phyloP scores from a whole-genome alignment of 1,140 invertebrate species.

The Listronotus oregonensis region DNA sequence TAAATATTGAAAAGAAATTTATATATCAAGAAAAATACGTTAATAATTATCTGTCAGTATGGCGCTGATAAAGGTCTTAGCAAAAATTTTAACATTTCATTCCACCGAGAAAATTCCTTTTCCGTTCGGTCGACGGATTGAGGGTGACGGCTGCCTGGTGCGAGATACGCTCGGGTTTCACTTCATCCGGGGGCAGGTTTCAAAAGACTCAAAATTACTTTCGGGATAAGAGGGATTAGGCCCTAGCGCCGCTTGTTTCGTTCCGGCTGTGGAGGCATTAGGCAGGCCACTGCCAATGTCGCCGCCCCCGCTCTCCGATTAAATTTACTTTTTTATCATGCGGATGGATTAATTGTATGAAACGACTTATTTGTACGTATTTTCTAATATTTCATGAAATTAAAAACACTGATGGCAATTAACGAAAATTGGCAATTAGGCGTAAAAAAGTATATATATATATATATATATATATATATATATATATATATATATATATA shows the following conservation, averaged over 20 bases:
- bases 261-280: constrained; percentile 49
- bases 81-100: constrained; percentile 32
- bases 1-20: constrained; percentile 2
- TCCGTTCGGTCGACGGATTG: constrained; percentile 17
- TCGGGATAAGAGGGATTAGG: constrained; percentile 58
- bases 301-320: constrained; percentile 34
- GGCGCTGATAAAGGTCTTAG: constrained; percentile 27
- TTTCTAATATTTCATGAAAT: too few species aligned
- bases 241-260: constrained; percentile 55
- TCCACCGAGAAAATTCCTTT: constrained; percentile 31
- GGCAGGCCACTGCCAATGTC: constrained; percentile 47
- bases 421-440: too few species aligned
- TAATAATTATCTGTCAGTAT: constrained; percentile 33
- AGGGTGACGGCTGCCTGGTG: constrained; percentile 36
- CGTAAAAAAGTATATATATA: too few species aligned
- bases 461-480: too few species aligned
- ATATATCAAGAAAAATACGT: constrained; percentile 21
- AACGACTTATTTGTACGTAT: background rate
- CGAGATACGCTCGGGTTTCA: constrained; percentile 55
- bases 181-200: constrained; percentile 56
- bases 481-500: too few species aligned
- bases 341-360: constrained; percentile 41
- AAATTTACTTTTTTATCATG: constrained; percentile 44
- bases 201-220: constrained; percentile 59
- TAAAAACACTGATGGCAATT: too few species aligned